Base-by-base conservation (phyloP, 2,113 vertebrate genomes). In the Passer montanus region DNA sequence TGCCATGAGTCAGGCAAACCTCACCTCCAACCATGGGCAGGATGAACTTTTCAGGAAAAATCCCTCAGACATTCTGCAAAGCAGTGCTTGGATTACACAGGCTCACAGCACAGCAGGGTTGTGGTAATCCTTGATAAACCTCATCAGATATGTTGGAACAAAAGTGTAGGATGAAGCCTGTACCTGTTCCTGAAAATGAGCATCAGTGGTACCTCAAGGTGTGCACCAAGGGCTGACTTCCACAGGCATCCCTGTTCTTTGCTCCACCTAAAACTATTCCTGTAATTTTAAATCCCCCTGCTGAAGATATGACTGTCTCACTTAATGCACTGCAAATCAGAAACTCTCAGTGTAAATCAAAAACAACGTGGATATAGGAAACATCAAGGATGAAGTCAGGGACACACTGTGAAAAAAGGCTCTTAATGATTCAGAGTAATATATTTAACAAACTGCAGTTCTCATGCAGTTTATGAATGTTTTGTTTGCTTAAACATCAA, bases 361-460 rank as follows among this genome's bases (percentile, higher is more conserved):
- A 66, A 91, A 46, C 62, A 30, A 43, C 35, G 58, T 83, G 76
- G 44, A 58, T 39, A 55, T 2, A 82, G 55, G 33, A 76, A 91
- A 79, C 5, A 30, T 69, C 80, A 94, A 95, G 87, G 70, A 93
- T 93, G 87, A 94, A 92, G 77, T 87, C 91, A 94, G 89, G 94
- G 86, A 89, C 91, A n/a, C 20, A 78, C 6, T 39, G 80, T 85
- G 74, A 82, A 66, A 74, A 96, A 82, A 87, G 55, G 56, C 66
- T 91, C 46, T 73, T 93, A 95, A 94, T 93, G 89, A 89, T 46
- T 82, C 53, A 68, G 41, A 76, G 49, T 53, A 91, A 94, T 82
- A 12, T 69, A 84, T 92, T 91, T 94, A 62, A 67, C 66, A 75
- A 37, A 37, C 35, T 37, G 35, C 35, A 37, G 35, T 37, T 37